A percentile compares a stretch with the other conserved stretches of the same genome.
These are phyloP conservation scores for Lepisosteus osseus DNA, from an alignment of 2,113 vertebrate genomes.

Conservation along the genomic window DNA sequence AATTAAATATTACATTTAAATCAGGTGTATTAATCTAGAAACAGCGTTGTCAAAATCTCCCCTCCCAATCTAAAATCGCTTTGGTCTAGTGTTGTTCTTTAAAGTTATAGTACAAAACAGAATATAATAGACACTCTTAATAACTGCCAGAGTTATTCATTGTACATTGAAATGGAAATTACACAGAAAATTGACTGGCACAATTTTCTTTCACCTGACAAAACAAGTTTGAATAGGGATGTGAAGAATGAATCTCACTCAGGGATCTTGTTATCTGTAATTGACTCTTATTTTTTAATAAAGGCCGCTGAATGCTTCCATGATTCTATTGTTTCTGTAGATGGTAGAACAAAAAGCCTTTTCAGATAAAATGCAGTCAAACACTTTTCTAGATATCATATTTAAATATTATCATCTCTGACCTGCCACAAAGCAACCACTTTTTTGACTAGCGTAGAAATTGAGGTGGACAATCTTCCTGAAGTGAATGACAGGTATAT, in stretches of 20 bases:
- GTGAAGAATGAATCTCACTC: background rate
- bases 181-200: background rate
- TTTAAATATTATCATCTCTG: too few relatives aligned
- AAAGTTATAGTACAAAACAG: background rate
- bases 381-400: too few relatives aligned
- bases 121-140: constrained; percentile 2
- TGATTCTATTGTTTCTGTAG: background rate
- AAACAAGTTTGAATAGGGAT: background rate
- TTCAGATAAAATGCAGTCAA: too few relatives aligned
- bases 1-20: too few relatives aligned
- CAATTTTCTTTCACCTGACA: constrained; percentile 5
- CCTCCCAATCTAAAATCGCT: too few relatives aligned
- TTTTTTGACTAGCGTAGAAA: too few relatives aligned
- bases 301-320: background rate
- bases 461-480: too few relatives aligned
- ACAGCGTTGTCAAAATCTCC: too few relatives aligned
- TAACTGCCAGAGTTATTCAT: background rate
- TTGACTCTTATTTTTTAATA: constrained; percentile 6
- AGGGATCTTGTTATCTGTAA: constrained; percentile 8
- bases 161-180: constrained; percentile 3
- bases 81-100: too few relatives aligned
- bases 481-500: too few relatives aligned
- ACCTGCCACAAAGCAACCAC: too few relatives aligned
- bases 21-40: too few relatives aligned
- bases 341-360: background rate